Percentiles rank a stretch among this genome's conserved stretches.
These are phyloP conservation scores for Platycercus adscitus DNA, from an alignment of 2,113 vertebrate species.

Conservation along the genomic window DNA sequence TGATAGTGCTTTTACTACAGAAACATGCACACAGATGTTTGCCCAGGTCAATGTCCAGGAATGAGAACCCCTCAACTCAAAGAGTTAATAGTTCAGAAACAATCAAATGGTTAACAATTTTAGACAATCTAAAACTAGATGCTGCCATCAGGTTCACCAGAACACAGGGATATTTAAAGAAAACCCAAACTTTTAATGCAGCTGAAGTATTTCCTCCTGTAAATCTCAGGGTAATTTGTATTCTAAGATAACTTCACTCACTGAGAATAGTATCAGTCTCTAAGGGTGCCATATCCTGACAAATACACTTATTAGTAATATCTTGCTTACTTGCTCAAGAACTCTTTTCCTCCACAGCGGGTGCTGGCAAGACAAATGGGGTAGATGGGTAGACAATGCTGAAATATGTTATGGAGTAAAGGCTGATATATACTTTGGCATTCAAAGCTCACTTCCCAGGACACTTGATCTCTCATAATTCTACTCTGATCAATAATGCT, in stretches of 20 bases:
- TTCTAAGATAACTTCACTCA: not conserved
- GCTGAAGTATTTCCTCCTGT: not conserved
- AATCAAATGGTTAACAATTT: not conserved
- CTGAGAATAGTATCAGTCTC: not conserved
- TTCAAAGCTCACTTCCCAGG: not conserved
- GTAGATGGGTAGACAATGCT: not conserved
- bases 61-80: not conserved
- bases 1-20: not conserved
- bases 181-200: not conserved
- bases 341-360: not conserved
- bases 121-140: not conserved
- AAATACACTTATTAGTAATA: not conserved
- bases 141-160: not conserved
- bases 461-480: not conserved
- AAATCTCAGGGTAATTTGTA: not conserved
- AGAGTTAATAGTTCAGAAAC: not conserved
- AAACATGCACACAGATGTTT: not conserved
- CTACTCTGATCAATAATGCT: not conserved
- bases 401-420: not conserved
- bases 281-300: not conserved
- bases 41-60: not conserved
- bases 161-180: not conserved
- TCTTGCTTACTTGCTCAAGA: not conserved
- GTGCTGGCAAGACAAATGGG: not conserved
- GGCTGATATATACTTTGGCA: not conserved